phyloP scores from a whole-genome alignment of 92 coral and sea anemone genomes.

The Parazoanthus atlanticus region DNA sequence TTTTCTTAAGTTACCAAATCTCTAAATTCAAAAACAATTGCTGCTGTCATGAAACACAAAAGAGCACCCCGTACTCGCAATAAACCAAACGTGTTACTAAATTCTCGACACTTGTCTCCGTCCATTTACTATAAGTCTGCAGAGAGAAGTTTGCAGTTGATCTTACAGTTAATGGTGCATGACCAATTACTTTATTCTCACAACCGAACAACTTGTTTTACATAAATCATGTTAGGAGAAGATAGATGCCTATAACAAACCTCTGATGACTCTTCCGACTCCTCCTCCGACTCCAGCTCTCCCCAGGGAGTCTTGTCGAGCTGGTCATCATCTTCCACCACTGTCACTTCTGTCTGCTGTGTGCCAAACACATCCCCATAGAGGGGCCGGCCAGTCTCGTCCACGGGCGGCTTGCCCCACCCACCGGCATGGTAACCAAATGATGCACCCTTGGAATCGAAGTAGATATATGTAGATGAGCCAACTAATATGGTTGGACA shows the following conservation, averaged over 20 bases:
- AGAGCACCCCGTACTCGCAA: too few species aligned
- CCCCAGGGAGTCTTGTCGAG: constrained; percentile 92
- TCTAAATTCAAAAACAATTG: too few species aligned
- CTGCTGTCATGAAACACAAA: too few species aligned
- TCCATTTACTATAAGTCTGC: neutral
- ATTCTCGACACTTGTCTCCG: neutral
- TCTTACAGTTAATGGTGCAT: neutral
- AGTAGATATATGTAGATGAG: neutral
- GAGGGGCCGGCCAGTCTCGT: constrained; percentile 94
- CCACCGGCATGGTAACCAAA: constrained; percentile 99
- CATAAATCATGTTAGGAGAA: neutral
- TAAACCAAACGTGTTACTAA: too few species aligned
- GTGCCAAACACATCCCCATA: constrained; percentile 98
- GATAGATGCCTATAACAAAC: constrained; percentile 34
- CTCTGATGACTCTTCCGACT: constrained; percentile 94
- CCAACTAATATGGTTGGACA: neutral
- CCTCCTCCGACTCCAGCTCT: constrained; percentile 95
- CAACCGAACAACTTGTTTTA: neutral
- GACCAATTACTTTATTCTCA: neutral
- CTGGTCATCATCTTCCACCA: constrained; percentile 88
- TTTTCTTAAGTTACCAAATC: too few species aligned
- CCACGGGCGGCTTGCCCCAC: constrained; percentile 99
- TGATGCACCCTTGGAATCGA: constrained; percentile 77
- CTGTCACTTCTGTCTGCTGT: constrained; percentile 73
- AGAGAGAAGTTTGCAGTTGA: neutral